Percentiles rank a stretch among this genome's conserved stretches.
phyloP scores from a whole-genome alignment of 2,113 vertebrate species.

The Promerops cafer region DNA sequence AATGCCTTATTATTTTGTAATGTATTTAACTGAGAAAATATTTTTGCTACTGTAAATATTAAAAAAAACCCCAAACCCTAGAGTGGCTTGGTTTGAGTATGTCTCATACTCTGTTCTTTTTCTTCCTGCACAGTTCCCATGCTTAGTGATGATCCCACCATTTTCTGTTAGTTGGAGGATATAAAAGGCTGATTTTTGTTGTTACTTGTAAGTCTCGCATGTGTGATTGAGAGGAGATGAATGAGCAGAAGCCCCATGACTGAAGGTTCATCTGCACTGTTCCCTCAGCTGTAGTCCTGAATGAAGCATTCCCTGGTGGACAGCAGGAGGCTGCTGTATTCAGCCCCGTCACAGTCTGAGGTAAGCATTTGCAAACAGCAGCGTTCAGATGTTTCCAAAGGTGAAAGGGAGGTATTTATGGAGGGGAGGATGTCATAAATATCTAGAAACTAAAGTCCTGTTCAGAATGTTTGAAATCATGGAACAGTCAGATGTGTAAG shows the following conservation, averaged over 20 bases:
- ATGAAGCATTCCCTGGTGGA: background rate
- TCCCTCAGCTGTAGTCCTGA: background rate
- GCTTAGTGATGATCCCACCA: background rate
- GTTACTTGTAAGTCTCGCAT: background rate
- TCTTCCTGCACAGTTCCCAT: background rate
- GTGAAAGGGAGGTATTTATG: background rate
- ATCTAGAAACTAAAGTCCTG: background rate
- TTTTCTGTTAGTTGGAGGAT: background rate
- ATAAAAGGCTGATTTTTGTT: background rate
- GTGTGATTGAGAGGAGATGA: background rate
- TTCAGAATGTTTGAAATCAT: background rate
- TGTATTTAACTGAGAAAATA: background rate
- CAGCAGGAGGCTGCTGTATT: background rate
- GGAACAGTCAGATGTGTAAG: background rate
- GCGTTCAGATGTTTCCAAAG: background rate
- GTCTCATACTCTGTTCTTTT: background rate
- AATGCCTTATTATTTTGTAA: background rate
- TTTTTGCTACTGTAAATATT: background rate
- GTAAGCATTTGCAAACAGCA: background rate
- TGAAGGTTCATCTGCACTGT: background rate
- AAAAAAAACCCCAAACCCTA: background rate
- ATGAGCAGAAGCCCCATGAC: background rate
- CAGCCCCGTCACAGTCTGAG: rapidly evolving
- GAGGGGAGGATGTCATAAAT: background rate
- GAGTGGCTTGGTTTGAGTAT: background rate